Percentiles rank a stretch among this genome's conserved stretches.
These are phyloP conservation scores for Diplogasteroides magnus DNA, from an alignment of 1,140 invertebrate genomes.

Conservation along the genomic window DNA sequence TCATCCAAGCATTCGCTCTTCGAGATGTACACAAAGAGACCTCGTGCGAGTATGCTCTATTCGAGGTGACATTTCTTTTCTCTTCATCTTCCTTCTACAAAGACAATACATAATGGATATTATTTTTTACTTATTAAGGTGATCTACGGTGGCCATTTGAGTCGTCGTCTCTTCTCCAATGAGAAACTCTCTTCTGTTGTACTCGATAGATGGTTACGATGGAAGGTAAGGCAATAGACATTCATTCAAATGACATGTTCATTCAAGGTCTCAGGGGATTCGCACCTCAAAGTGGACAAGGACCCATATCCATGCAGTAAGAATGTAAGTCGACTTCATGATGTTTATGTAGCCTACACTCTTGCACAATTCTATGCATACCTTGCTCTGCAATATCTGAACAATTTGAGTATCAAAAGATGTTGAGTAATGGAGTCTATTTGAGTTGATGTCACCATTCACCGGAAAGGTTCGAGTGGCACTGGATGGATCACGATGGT, in stretches of 20 bases:
- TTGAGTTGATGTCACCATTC: background rate
- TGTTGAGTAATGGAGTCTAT: background rate
- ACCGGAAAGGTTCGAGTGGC: background rate
- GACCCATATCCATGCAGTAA: background rate
- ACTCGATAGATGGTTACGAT: background rate
- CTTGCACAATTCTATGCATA: too few relatives aligned
- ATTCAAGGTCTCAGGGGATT: too few relatives aligned
- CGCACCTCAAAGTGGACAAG: background rate
- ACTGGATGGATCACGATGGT: background rate
- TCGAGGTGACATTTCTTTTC: slow-evolving; percentile 16
- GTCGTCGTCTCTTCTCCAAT: slow-evolving; percentile 3
- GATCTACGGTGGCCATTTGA: background rate
- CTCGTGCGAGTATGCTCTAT: slow-evolving; percentile 26
- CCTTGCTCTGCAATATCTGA: too few relatives aligned
- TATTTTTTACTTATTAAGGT: background rate
- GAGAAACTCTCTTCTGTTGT: background rate
- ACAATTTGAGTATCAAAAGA: too few relatives aligned
- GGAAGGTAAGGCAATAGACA: background rate
- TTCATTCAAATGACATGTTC: too few relatives aligned
- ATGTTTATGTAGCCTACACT: too few relatives aligned
- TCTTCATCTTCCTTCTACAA: slow-evolving; percentile 9
- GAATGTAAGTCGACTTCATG: background rate
- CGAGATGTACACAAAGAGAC: background rate
- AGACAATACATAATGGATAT: slow-evolving; percentile 3
- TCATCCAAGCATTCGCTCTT: background rate